Percentiles rank a stretch among this genome's conserved stretches.
phyloP scores from a whole-genome alignment of 2,113 vertebrate genomes.

The Coreoperca whiteheadi region DNA sequence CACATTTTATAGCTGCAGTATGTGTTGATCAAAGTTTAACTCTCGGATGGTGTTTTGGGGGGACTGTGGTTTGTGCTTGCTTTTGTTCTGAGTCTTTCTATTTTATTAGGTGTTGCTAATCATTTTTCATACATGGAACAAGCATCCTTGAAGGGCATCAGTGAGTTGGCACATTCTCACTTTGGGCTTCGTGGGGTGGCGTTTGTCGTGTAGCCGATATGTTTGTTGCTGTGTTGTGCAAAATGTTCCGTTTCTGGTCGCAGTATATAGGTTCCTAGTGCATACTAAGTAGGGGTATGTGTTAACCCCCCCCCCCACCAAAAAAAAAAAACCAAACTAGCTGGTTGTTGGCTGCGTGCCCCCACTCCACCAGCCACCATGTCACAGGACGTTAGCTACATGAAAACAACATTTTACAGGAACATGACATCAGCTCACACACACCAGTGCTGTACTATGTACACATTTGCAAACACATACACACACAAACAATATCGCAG shows the following conservation, averaged over 20 bases:
- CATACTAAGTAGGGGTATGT: not conserved
- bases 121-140: not conserved
- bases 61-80: not conserved
- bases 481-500: constrained; percentile 30
- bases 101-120: not conserved
- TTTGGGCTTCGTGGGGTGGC: not conserved
- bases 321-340: not conserved
- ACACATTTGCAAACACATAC: constrained; percentile 15
- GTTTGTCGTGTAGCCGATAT: not conserved
- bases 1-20: constrained; percentile 32
- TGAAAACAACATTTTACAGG: constrained; percentile 52
- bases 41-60: not conserved
- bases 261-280: not conserved
- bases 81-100: not conserved
- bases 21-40: constrained; percentile 10
- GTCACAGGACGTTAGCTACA: constrained; percentile 38
- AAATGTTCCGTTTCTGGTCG: not conserved
- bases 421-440: constrained; percentile 22
- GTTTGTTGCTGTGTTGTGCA: not conserved
- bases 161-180: not conserved
- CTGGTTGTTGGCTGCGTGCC: constrained; percentile 17
- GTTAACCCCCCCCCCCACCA: no score
- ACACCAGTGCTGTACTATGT: not conserved
- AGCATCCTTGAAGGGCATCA: no score
- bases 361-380: not conserved